These are phyloP conservation scores for Hydrocynus forskahlii DNA, from an alignment of 2,797 vertebrate genomes.

Conservation along the genomic window DNA sequence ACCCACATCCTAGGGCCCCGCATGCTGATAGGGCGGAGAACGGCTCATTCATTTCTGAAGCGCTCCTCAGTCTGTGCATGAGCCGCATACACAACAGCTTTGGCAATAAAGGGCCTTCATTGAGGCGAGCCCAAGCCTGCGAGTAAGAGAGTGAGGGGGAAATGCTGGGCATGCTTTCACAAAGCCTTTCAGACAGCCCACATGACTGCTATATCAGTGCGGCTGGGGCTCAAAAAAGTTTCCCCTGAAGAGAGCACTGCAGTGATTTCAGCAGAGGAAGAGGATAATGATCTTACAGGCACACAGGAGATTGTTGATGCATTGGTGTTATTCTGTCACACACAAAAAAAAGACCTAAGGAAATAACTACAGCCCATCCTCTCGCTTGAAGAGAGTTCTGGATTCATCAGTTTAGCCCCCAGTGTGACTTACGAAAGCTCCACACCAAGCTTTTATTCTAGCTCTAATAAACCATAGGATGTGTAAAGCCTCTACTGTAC, in stretches of 20 bases:
- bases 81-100: slow-evolving; percentile 45
- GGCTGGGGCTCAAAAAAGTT: slow-evolving; percentile 26
- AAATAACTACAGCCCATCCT: not conserved
- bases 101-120: slow-evolving; percentile 27
- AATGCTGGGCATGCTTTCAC: slow-evolving; percentile 44
- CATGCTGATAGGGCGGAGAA: not conserved
- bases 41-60: slow-evolving; percentile 44
- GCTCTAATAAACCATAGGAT: too few species aligned
- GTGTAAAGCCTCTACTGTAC: too few species aligned
- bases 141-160: slow-evolving; percentile 15
- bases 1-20: slow-evolving; percentile 16
- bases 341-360: not conserved
- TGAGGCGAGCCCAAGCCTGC: not conserved
- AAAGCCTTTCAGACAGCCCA: slow-evolving; percentile 39
- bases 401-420: too few species aligned
- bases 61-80: slow-evolving; percentile 35
- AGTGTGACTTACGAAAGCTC: too few species aligned
- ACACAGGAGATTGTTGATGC: not conserved
- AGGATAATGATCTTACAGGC: slow-evolving; percentile 20
- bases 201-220: slow-evolving; percentile 40
- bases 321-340: slow-evolving; percentile 11
- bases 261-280: slow-evolving; percentile 33
- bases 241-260: slow-evolving; percentile 34
- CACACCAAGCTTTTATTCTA: too few species aligned
- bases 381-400: not conserved